Base-by-base conservation (phyloP, 2,888 invertebrate genomes). In the Lathronympha strigana region DNA sequence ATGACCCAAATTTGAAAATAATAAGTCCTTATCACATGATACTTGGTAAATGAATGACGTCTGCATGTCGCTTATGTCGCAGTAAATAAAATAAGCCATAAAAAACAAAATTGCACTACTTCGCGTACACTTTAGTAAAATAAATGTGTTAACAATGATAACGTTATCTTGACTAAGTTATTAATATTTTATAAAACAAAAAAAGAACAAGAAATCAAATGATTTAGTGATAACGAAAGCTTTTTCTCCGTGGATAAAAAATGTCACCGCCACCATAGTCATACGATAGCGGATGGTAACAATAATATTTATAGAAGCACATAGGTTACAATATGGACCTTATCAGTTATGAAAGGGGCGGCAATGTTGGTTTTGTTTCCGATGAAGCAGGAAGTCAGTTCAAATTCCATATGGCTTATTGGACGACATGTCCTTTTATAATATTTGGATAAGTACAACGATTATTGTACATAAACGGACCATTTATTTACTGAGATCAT, bases 1-100 rank as follows among this genome's bases (percentile, higher is more conserved):
- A 36, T 58, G 58, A 53, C 64, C 64, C 51, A 58, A 19, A 36
- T 64, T 64, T 58, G 25, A 19, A 19, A 64, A 51, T 62, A 57
- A 57, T 57, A 63, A 25, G 36, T 50, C 17, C 4, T 62, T 55
- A 63, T 50, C 28, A 49, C 38, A 38, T n/a, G n/a, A n/a, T n/a
- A n/a, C n/a, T 8, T 11, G 11, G 33, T 11, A 1, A 33, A 4
- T 9, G 33, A 11, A 1, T 33, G 33, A 33, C 33, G 11, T 33
- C 13, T 33, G 33, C 2, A 13, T 33, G 11, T 33, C 13, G 11
- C 9, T 11, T 8, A 33, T 25, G n/a, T n/a, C 36, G 36, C 36
- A 15, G 15, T 40, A 17, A 8, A 40, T 40, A 40, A 17, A 40
- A 33, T 1, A 40, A 40, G 9, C 28, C 5, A 9, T 8, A 9